Evolutionary conservation across 2,797 vertebrate genomes (phyloP).

Genomic region (Macropodus opercularis): DNA sequence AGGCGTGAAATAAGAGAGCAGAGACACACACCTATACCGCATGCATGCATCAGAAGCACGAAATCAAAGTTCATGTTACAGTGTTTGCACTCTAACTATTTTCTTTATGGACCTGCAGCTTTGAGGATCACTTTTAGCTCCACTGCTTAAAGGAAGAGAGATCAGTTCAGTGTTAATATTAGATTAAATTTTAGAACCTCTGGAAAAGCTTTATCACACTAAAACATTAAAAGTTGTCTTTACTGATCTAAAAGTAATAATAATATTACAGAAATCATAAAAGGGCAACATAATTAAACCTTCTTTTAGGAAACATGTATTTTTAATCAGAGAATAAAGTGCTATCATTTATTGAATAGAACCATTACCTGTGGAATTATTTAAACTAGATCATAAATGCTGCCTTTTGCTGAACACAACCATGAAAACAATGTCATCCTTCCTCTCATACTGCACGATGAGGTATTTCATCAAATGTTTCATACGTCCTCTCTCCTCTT

Average conservation of each 20-base stretch:
- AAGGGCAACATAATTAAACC: too few species aligned
- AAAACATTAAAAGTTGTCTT: conserved; percentile 4
- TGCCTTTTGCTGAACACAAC: too few species aligned
- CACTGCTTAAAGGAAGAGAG: background rate
- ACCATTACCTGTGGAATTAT: too few species aligned
- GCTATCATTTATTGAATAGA: too few species aligned
- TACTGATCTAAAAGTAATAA: background rate
- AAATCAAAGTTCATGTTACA: conserved; percentile 51
- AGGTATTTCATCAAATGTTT: background rate
- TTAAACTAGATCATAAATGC: too few species aligned
- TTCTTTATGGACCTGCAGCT: conserved; percentile 22
- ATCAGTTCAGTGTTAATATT: conserved; percentile 27
- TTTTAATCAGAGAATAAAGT: too few species aligned
- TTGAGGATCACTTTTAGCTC: conserved; percentile 13
- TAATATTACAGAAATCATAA: too few species aligned
- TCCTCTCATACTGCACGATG: too few species aligned
- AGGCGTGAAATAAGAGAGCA: conserved; percentile 45
- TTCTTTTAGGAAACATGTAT: too few species aligned
- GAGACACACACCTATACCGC: conserved; percentile 5
- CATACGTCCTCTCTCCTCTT: background rate
- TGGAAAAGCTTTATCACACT: conserved; percentile 3
- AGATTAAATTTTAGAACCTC: conserved; percentile 20
- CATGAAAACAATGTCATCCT: too few species aligned
- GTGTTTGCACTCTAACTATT: conserved; percentile 23
- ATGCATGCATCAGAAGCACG: conserved; percentile 27